These are phyloP conservation scores for Temnothorax unifasciatus DNA, from an alignment of 2,888 invertebrate species.

Conservation along the genomic window DNA sequence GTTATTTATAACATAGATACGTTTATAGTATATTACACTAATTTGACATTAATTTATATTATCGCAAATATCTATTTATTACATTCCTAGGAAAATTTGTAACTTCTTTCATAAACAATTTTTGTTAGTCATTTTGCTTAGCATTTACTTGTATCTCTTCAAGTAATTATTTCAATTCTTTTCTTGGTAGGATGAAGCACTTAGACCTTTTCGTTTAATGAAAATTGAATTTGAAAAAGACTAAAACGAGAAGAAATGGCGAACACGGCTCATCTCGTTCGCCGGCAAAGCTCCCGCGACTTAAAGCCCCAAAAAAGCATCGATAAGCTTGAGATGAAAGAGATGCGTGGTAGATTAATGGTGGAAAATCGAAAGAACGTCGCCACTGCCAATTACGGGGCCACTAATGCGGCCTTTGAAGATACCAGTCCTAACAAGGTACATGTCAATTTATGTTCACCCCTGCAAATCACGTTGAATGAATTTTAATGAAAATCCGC, in stretches of 20 bases:
- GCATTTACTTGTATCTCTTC: not conserved
- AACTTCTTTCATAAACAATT: not conserved
- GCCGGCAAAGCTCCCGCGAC: slow-evolving; percentile 95
- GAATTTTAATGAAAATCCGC: not conserved
- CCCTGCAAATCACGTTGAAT: not conserved
- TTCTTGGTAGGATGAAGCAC: slow-evolving; percentile 82
- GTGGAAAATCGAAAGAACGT: slow-evolving; percentile 89
- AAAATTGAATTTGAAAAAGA: slow-evolving; percentile 33
- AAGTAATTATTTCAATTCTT: slow-evolving; percentile 5
- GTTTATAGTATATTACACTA: not conserved
- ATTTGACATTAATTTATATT: not conserved
- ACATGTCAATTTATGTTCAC: slow-evolving; percentile 29
- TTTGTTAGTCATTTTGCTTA: not conserved
- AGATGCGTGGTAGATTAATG: slow-evolving; percentile 93
- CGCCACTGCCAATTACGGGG: slow-evolving; percentile 91
- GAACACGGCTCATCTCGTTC: slow-evolving; percentile 95
- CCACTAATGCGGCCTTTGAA: slow-evolving; percentile 94
- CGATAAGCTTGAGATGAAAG: slow-evolving; percentile 95
- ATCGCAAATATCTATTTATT: slow-evolving; percentile 1
- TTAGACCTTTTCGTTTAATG: slow-evolving; percentile 77
- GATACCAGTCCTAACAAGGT: slow-evolving; percentile 88
- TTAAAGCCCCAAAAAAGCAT: slow-evolving; percentile 93
- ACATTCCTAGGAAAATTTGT: not conserved
- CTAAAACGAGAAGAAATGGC: slow-evolving; percentile 89
- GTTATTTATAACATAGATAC: not conserved